A percentile compares a stretch with the other conserved stretches of the same genome.
These are phyloP conservation scores for Rotaria magnacalcarata DNA, from an alignment of 2,888 invertebrate species.

Conservation along the genomic window DNA sequence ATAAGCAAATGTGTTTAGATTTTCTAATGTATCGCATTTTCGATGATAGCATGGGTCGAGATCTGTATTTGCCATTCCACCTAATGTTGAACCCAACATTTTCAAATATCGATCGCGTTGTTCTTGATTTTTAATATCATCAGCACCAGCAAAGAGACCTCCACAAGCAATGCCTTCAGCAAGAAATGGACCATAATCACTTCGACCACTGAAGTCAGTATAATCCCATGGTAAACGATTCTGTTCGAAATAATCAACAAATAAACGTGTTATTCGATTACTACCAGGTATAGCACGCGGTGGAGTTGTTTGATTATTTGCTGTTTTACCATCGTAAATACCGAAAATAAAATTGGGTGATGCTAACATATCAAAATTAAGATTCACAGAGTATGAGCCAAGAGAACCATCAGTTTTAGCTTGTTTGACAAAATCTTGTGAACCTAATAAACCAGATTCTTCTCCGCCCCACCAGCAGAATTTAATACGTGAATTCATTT, in stretches of 20 bases:
- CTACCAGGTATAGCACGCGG: constrained; percentile 4
- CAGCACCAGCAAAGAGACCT: background rate
- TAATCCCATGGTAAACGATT: constrained; percentile 20
- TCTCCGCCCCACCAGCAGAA: constrained; percentile 6
- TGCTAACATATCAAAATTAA: constrained; percentile 31
- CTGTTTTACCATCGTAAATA: constrained; percentile 12
- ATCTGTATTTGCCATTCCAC: background rate
- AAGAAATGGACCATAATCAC: constrained; percentile 36
- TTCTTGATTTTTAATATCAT: constrained; percentile 20
- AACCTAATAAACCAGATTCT: background rate
- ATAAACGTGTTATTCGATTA: constrained; percentile 5
- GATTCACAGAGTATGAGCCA: background rate
- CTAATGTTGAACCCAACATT: background rate
- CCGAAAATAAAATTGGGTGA: constrained; percentile 31
- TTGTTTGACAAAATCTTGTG: background rate
- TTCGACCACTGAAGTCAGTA: constrained; percentile 29
- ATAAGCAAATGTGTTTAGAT: constrained; percentile 3
- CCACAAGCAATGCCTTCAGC: constrained; percentile 30
- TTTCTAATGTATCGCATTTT: constrained; percentile 24
- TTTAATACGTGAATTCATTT: background rate
- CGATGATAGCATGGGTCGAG: constrained; percentile 26
- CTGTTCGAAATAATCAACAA: background rate
- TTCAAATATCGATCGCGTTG: constrained; percentile 14
- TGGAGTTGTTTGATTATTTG: constrained; percentile 2
- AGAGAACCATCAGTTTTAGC: background rate